A percentile compares a stretch with the other conserved stretches of the same genome.
Evolutionary conservation across 2,888 invertebrate genomes (phyloP).

Genomic region (Tineola bisselliella): DNA sequence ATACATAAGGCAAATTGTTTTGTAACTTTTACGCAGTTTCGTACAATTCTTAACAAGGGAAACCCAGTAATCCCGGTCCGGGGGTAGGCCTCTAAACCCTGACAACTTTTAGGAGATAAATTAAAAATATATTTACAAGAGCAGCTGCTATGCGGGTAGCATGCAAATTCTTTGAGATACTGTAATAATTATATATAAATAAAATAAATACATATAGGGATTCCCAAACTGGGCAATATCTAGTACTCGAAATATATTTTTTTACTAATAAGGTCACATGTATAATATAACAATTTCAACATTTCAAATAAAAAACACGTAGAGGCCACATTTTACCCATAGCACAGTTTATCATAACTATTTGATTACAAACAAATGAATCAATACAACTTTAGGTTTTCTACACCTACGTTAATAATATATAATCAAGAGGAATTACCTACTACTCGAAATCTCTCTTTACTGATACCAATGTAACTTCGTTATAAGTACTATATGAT

Average conservation of each 20-base stretch:
- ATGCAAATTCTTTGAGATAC: conserved; percentile 60
- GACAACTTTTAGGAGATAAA: conserved; percentile 55
- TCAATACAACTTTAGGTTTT: not conserved
- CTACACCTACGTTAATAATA: too few species aligned
- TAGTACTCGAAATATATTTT: too few species aligned
- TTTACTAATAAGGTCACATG: too few species aligned
- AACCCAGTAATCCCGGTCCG: conserved; percentile 24
- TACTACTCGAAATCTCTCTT: too few species aligned
- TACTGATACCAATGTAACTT: too few species aligned
- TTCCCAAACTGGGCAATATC: too few species aligned
- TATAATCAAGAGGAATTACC: too few species aligned
- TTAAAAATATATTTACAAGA: conserved; percentile 57
- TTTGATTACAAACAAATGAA: not conserved
- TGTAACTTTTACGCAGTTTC: not conserved
- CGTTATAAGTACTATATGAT: too few species aligned
- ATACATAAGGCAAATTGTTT: conserved; percentile 26
- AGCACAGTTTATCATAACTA: conserved; percentile 21
- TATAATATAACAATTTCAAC: too few species aligned
- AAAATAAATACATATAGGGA: too few species aligned
- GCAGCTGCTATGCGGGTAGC: conserved; percentile 45
- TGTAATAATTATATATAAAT: too few species aligned
- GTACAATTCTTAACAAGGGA: conserved; percentile 37
- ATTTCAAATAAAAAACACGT: too few species aligned
- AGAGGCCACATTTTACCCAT: conserved; percentile 61
- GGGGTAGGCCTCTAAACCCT: conserved; percentile 23